Evolutionary conservation across 2,113 vertebrate species (phyloP), one percentile per base, ranked within the genome.

Genomic region (Prochilodus magdalenae): DNA sequence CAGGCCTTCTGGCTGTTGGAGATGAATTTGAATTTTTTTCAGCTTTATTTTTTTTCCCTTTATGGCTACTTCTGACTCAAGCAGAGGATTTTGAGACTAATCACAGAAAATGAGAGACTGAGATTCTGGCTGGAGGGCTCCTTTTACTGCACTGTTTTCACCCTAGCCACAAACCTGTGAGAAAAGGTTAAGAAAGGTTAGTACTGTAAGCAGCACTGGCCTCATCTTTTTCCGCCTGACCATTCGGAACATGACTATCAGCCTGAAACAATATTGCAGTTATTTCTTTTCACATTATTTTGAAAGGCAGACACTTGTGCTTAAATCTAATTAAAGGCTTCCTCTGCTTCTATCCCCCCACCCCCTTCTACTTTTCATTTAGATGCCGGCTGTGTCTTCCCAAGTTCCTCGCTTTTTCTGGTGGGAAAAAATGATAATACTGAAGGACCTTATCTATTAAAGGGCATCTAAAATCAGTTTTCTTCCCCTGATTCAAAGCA

Each of bases 41-140:
- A 87, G 73, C 90, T 87, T 87, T 72, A 78, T 22, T 1, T 90
- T 82, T 84, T 80, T 80, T 73, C 65, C 80, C 85, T 88, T 86
- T 66, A 69, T 85, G 75, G 86, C 87, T 89, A 85, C 85, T 85
- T 85, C 86, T 90, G 89, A 90, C 90, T 87, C 83, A 60, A 87
- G 87, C 83, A 73, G 83, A 84, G 82, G 81, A 86, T 90, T 94
- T 92, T 90, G 88, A 92, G 88, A 91, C 85, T 90, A 92, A 93
- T 91, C 88, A 90, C 83, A 85, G 83, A 74, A 91, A 90, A 93
- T 89, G 92, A 93, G 88, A 87, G 90, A 82, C 40, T 40, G 84
- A 86, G 83, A 87, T 84, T 84, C 84, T 89, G 86, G 87, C 90
- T 91, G 84, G 87, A 90, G 92, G 84, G 84, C 83, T 59, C 81